These are phyloP conservation scores for Cheilosia vernalis DNA, from an alignment of 2,888 invertebrate species.

Conservation along the genomic window DNA sequence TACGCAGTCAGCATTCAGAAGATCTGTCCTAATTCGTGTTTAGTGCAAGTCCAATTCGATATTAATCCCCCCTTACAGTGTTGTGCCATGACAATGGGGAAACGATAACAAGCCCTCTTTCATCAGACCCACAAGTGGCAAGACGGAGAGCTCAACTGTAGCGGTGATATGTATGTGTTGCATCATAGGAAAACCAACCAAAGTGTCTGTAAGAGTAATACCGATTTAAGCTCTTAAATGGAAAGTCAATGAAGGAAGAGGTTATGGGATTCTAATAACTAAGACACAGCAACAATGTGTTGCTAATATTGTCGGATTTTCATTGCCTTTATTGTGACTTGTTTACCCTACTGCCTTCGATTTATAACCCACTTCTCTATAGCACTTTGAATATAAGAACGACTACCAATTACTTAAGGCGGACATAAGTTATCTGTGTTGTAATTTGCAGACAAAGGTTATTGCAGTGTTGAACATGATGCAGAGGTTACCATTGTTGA, in stretches of 20 bases:
- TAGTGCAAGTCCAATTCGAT: neutral
- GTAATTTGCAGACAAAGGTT: no score
- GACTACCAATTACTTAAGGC: no score
- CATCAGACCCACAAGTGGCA: neutral
- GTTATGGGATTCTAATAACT: neutral
- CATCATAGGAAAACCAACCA: neutral
- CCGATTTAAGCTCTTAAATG: conserved; percentile 9
- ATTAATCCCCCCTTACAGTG: conserved; percentile 27
- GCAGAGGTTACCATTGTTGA: no score
- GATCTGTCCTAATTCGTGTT: conserved; percentile 23
- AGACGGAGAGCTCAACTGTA: neutral
- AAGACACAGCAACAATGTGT: neutral
- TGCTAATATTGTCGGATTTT: no score
- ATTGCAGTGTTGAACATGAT: no score
- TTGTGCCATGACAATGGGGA: conserved; percentile 6
- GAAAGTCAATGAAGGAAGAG: neutral
- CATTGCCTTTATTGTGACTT: no score
- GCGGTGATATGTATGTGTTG: neutral
- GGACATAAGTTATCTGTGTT: no score
- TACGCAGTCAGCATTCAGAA: neutral
- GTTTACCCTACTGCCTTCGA: no score
- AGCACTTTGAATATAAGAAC: no score
- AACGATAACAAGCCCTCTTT: conserved; percentile 13
- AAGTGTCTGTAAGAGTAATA: neutral
- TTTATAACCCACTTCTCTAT: no score